Conservation (phyloP, 2,113 vertebrate species). For the Saguinus imperator region DNA sequence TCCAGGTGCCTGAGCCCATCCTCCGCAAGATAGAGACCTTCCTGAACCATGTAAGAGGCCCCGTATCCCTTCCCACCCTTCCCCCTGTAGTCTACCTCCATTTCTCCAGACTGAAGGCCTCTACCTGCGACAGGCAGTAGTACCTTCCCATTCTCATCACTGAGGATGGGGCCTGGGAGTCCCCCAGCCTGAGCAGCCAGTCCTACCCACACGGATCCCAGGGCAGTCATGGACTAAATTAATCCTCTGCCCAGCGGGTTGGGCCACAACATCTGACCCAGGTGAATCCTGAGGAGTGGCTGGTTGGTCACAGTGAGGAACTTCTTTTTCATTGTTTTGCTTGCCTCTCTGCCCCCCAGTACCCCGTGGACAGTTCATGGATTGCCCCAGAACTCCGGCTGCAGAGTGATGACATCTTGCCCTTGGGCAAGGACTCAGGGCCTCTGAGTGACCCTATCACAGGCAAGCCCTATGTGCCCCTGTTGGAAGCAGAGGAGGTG, state of each 20-base stretch:
- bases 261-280: neutral
- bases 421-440: slow-evolving; percentile 83
- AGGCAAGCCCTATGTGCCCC: slow-evolving; percentile 85
- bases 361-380: slow-evolving; percentile 84
- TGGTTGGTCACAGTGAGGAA: neutral
- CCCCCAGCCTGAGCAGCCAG: neutral
- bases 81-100: neutral
- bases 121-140: neutral
- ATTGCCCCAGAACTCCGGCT: slow-evolving; percentile 82
- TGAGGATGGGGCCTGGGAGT: neutral
- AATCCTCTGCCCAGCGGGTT: neutral
- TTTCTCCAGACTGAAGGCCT: neutral
- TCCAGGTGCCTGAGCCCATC: slow-evolving; percentile 90
- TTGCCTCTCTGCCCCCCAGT: slow-evolving; percentile 81
- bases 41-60: slow-evolving; percentile 86
- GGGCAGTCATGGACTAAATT: neutral
- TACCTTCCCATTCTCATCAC: neutral
- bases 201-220: neutral
- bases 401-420: slow-evolving; percentile 84
- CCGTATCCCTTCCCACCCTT: neutral
- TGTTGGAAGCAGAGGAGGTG: slow-evolving; percentile 83
- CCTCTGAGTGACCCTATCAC: slow-evolving; percentile 90
- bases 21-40: slow-evolving; percentile 89
- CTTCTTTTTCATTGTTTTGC: neutral
- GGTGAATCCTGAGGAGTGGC: neutral